Base-by-base conservation (phyloP, 2,113 vertebrate species). In the Oenanthe oenanthe region DNA sequence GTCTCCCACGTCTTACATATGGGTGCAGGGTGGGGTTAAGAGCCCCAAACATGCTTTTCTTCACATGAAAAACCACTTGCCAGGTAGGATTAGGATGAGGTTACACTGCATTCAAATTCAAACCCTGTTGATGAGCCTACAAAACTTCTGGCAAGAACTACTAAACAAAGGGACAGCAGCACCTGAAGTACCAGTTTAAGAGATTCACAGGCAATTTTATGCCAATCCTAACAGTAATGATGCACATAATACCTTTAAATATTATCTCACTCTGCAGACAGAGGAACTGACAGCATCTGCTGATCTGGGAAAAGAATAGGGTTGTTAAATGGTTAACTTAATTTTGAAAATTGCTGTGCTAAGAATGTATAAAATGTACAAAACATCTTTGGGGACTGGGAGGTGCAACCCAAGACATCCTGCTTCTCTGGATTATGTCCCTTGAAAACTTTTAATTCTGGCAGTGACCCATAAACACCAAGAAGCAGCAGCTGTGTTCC, bases 401-500 rank as follows among this genome's bases (percentile, higher is more conserved):
- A 93, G 89, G 79, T 4, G 18, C 82, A 74, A 43, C 66, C 70
- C 71, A 89, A 96, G 74, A 85, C 78, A 79, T 92, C 62, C 74
- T 92, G 67, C 92, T 96, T 90, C 90, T 93, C 88, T 94, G 94
- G 88, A 92, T 60, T 80, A 83, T n/a, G 80, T 77, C 88, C 67
- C 88, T 77, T 94, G 43, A 95, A 96, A 95, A 82, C 29, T 50
- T 93, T 91, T 42, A 51, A 57, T 88, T 92, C 85, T 96, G 93
- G 87, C 84, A 96, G 53, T 51, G n/a, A 32, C 75, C 88, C 89
- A 94, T 42, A 34, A 94, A 88, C 31, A 93, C 36, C 82, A 90
- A 92, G 66, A 57, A 67, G 48, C 63, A 93, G 85, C 89, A 96
- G 96, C 95, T 96, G 95, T 71, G 63, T n/a, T 95, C 82, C 60